Base-by-base conservation (phyloP, 2,888 invertebrate genomes). In the Pyrrhosoma nymphula region DNA sequence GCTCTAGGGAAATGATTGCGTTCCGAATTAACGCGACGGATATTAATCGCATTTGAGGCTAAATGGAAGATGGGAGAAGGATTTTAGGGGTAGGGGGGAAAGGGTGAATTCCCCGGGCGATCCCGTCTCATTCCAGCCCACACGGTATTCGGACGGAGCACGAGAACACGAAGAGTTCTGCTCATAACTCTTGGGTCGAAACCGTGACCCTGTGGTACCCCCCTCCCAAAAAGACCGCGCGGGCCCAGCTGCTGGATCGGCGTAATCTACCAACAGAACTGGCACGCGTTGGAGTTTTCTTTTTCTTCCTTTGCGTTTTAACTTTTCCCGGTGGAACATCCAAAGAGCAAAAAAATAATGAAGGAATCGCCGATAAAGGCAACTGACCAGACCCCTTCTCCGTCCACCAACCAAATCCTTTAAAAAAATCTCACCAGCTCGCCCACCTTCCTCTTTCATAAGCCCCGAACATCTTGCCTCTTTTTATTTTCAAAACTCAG, bases 1-100 rank as follows among this genome's bases (percentile, higher is more conserved):
- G 35, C 35, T 1, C 30, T 16, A 16, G 3, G 30, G 82, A 82
- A 82, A 82, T 82, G 82, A 82, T 35, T 35, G 82, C 82, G 82
- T 35, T 82, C 82, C 82, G 82, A 82, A 82, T 82, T 82, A 82
- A 82, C 82, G 30, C 82, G 82, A 82, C 82, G 82, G 10, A 35
- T 82, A 82, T 82, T 82, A 82, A 82, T 82, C 82, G 82, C 82
- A 35, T 82, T 35, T 1, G 35, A 16, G 8, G 69, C 26, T n/a
- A n/a, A n/a, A n/a, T 2, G 47, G 8, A 47, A 18, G 60, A 18
- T 16, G 60, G 18, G 60, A 0, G 47, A n/a, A n/a, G n/a, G n/a
- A n/a, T n/a, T n/a, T n/a, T n/a, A n/a, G n/a, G n/a, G n/a, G n/a
- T n/a, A n/a, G n/a, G 60, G 20, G 16, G 69, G 69, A n/a, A 14